Evolutionary conservation across 1,140 invertebrate genomes (phyloP), one percentile per base, ranked within the genome.

Genomic region (Telenomus remus): DNA sequence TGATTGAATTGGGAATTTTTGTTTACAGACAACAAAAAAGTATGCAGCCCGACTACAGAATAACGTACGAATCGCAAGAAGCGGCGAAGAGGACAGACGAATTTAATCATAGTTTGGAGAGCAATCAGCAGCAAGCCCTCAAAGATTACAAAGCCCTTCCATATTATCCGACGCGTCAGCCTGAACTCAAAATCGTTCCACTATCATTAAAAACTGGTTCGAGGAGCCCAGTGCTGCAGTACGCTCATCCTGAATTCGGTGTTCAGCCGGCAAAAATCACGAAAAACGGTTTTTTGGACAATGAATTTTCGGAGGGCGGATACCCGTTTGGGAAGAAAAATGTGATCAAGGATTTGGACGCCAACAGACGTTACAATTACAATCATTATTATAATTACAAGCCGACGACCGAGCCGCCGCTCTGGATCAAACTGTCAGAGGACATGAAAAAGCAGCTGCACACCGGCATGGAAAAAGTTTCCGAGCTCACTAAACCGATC

Each of bases 211-310:
- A 93, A 76, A 90, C 93, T 75, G 92, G 92, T 42, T 91, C 91
- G 0, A 86, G 93, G 48, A 91, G 92, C 13, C 93, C 93, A 0
- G 92, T 94, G 3, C 85, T 94, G 0, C 93, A 94, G 73, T 94
- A 94, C 74, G 93, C 93, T 5, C 93, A 94, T 82, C 93, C 93
- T 0, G 93, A 94, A 75, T 81, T 94, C 0, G 93, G 93, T 5
- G 91, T 93, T 0, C 93, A 94, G 76, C 92, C 92, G 0, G 93
- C 92, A 0, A 93, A 92, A 82, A 81, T 84, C 85, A 85, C 73
- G 88, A 89, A 59, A 88, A 87, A 89, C 44, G 86, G 83, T 57
- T 89, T 85, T 48, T 84, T 84, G 3, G 88, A 87, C 16, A 89
- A 87, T 56, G 82, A 85, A 8, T 79, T 86, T 51, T 80, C 81